A percentile compares a stretch with the other conserved stretches of the same genome.
phyloP scores from a whole-genome alignment of 1,140 invertebrate species.

The Papilio aristodemus region DNA sequence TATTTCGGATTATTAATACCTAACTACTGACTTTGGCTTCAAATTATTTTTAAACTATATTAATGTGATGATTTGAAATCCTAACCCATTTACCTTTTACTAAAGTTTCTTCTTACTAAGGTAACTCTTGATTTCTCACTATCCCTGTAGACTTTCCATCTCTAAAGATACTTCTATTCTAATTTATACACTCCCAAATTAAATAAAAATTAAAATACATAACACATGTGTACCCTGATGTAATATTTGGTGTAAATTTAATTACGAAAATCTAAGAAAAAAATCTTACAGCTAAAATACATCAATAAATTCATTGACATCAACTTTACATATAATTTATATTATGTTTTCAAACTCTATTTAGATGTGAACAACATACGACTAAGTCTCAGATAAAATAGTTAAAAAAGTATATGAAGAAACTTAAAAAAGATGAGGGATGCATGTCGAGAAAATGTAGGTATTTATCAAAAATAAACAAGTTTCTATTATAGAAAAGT shows the following conservation, averaged over 20 bases:
- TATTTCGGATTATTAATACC: background rate
- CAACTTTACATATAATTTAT: background rate
- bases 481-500: background rate
- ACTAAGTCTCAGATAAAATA: background rate
- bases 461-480: constrained; percentile 2
- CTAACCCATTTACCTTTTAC: background rate
- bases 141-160: constrained; percentile 10
- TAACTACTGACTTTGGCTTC: constrained; percentile 2
- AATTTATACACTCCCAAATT: constrained; percentile 5
- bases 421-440: background rate
- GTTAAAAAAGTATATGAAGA: background rate
- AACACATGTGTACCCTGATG: constrained; percentile 9
- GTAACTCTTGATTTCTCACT: background rate
- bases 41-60: too few species aligned
- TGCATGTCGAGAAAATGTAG: background rate
- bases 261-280: constrained; percentile 7
- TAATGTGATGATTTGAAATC: constrained; percentile 4
- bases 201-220: background rate
- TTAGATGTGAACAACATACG: too few species aligned
- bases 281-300: background rate
- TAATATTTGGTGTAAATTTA: constrained; percentile 4
- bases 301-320: background rate
- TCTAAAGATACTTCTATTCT: background rate
- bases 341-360: too few species aligned
- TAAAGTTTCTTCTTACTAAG: background rate